Base-by-base conservation (phyloP, 2,113 vertebrate species). In the Oreochromis aureus region DNA sequence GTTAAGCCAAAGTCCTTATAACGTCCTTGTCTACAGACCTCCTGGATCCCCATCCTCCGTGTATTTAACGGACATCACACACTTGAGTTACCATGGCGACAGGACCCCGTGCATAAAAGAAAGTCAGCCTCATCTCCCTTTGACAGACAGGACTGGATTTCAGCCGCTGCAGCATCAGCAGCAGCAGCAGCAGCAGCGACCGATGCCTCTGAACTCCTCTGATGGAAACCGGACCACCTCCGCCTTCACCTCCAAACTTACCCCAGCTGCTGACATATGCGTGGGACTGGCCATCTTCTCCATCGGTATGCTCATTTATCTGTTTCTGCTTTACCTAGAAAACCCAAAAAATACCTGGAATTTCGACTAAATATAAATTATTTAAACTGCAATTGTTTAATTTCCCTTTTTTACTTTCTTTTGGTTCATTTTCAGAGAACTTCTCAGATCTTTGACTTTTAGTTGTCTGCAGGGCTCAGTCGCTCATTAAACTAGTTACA, bases 241-340 rank as follows among this genome's bases (percentile, higher is more conserved):
- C 1, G 76, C 13, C 12, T 96, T 95, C 93, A 86, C 85, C 32
- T 96, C 95, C 82, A 96, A 94, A 80, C 90, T 96, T 18, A 87
- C 48, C 7, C 93, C 93, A 0, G 81, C 82, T 11, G 92, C 91
- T 6, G 95, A 96, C 92, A 90, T 84, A 5, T 92, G 94, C 3
- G 82, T 96, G 51, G 95, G 95, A 61, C 83, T 96, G 51, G 84
- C 86, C 80, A 95, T 96, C 80, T 90, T 95, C 56, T 89, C 32
- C 1, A 86, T 95, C 0, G 94, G 95, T 96, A 83, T 32, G 95
- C 89, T 18, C n/a, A 2, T 5, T 16, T 22, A 3, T 53, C 32
- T 76, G 3, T 18, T 61, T 84, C 18, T 78, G 8, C 1, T 44
- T 46, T n/a, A 32, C 36, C 27, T 78, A 6, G 27, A 78, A 19